Evolutionary conservation across 2,888 invertebrate genomes (phyloP).

Genomic region (Drosophila peninsularis): DNA sequence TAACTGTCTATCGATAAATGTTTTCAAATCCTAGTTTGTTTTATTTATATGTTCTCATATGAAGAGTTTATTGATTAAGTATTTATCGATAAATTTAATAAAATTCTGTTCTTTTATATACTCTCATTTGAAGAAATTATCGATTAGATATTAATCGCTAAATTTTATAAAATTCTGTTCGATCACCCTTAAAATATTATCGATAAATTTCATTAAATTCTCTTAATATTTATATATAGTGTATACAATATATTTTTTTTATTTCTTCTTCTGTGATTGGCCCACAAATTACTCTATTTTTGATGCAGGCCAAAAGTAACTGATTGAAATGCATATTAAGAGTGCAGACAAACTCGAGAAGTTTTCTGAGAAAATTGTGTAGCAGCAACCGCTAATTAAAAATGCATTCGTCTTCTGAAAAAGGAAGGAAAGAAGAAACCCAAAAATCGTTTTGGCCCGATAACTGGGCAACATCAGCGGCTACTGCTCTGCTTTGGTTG

Average conservation of each 20-base stretch:
- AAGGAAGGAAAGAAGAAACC: slow-evolving; percentile 1
- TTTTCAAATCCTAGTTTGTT: too few relatives aligned
- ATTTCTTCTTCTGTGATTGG: background rate
- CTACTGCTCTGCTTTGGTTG: slow-evolving; percentile 42
- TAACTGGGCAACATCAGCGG: slow-evolving; percentile 33
- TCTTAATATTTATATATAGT: too few relatives aligned
- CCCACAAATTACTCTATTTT: background rate
- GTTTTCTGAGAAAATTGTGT: slow-evolving; percentile 45
- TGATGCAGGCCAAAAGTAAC: background rate
- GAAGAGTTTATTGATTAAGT: too few relatives aligned
- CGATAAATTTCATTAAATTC: too few relatives aligned
- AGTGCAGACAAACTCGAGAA: slow-evolving; percentile 16
- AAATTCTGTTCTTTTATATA: too few relatives aligned
- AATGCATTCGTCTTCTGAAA: slow-evolving; percentile 67
- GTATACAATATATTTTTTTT: background rate
- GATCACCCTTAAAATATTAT: too few relatives aligned
- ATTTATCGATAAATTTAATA: too few relatives aligned
- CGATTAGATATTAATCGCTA: too few relatives aligned
- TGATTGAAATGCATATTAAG: slow-evolving; percentile 14
- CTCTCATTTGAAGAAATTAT: too few relatives aligned
- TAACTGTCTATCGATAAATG: too few relatives aligned
- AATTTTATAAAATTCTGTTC: too few relatives aligned
- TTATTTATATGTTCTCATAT: too few relatives aligned
- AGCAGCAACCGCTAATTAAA: slow-evolving; percentile 67
- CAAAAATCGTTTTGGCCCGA: slow-evolving; percentile 24